Conservation (phyloP, 2,113 vertebrate species). For the Larimichthys crocea region DNA sequence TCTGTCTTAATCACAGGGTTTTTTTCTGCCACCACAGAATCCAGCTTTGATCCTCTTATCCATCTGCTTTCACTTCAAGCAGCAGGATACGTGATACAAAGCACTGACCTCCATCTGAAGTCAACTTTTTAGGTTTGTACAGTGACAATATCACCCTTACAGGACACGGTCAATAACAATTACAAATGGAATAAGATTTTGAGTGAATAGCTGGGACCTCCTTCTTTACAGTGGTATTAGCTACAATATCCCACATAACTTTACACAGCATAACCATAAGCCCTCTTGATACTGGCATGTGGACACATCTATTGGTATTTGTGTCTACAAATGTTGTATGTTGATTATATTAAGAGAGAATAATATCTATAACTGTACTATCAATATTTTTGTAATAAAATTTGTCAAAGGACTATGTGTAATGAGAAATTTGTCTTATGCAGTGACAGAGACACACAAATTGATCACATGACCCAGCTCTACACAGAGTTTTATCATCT, state of each 20-base stretch:
- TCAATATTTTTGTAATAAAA: background rate
- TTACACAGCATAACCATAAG: background rate
- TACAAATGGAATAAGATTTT: constrained; percentile 4
- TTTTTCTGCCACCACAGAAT: background rate
- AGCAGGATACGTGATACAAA: background rate
- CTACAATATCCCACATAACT: background rate
- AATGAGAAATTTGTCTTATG: background rate
- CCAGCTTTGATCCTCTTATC: background rate
- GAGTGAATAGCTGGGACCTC: background rate
- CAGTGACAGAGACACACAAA: background rate
- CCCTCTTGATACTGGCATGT: background rate
- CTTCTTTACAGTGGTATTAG: background rate
- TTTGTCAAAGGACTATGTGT: background rate
- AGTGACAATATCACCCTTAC: background rate
- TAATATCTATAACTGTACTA: background rate
- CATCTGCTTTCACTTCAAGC: background rate
- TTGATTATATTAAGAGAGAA: background rate
- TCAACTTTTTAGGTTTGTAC: constrained; percentile 15
- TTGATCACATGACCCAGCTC: too few relatives aligned
- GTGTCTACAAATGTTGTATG: background rate
- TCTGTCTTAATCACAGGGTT: too few relatives aligned
- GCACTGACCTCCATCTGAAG: background rate
- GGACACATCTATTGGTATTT: background rate
- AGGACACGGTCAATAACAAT: background rate
- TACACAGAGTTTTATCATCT: background rate